Evolutionary conservation across 1,140 invertebrate genomes (phyloP), one percentile per base, ranked within the genome.

Genomic region (Dinothrombium tinctorium): DNA sequence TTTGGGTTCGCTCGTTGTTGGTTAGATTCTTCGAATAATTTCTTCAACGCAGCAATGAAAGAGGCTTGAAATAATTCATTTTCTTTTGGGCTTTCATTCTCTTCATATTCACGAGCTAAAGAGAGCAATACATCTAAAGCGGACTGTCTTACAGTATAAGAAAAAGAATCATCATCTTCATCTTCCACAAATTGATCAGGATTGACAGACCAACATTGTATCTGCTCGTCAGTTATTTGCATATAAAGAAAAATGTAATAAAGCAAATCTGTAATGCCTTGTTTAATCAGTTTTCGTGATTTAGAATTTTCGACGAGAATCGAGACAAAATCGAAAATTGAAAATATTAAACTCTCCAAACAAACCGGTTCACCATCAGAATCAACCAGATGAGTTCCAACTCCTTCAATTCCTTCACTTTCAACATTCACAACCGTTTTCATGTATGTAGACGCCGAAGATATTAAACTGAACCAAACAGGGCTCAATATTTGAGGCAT

Each of bases 201-300:
- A 62, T 72, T 72, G 22, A 58, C 63, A 25, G 62, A 66, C 76
- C 76, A 80, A 24, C 65, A 53, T 50, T 69, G 63, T 40, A 68
- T 69, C 59, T 77, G 72, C 49, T 78, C 73, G 44, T 76, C 70
- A 4, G 74, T 75, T 40, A 80, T 70, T 60, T 79, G 74, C 68
- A 74, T 73, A 46, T 73, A 76, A 24, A 76, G 61, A 28, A 80
- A 67, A 17, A 73, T 61, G 49, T 76, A 75, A 51, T 76, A 79
- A 33, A 79, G 63, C 3, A 80, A 58, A 52, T 81, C 73, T 19
- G 68, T 59, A 20, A 76, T 49, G 2, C 70, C 68, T 51, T 69
- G 68, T 47, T 71, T 70, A 0, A 80, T 59, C n/a, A 68, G 58
- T 43, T 61, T 61, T 1, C 66, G 61, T 46, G 71, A 70, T 42